A percentile compares a stretch with the other conserved stretches of the same genome.
Evolutionary conservation across 2,113 vertebrate genomes (phyloP).

Genomic region (Coryphaenoides rupestris): DNA sequence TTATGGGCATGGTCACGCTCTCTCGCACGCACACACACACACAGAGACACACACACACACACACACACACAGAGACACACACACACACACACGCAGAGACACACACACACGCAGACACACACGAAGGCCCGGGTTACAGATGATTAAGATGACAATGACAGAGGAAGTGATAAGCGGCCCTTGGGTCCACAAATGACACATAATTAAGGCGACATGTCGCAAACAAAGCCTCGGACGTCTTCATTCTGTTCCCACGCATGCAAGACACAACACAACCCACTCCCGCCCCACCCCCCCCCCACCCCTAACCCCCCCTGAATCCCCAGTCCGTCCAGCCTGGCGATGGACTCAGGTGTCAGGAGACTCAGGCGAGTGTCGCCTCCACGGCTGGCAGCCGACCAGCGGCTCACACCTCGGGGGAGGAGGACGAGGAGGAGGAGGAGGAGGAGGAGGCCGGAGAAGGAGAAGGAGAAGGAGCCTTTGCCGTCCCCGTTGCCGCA

Average conservation of each 20-base stretch:
- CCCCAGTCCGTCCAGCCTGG: constrained; percentile 42
- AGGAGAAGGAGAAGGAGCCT: constrained; percentile 30
- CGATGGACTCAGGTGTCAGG: constrained; percentile 56
- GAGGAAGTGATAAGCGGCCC: constrained; percentile 72
- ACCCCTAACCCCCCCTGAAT: neutral
- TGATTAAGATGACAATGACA: constrained; percentile 80
- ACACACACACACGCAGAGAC: too few species aligned
- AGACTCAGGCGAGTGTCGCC: constrained; percentile 47
- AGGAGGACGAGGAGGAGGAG: too few species aligned
- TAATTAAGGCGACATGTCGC: constrained; percentile 75
- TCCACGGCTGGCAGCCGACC: constrained; percentile 35
- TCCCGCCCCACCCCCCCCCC: too few species aligned
- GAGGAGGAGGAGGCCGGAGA: too few species aligned
- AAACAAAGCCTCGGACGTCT: constrained; percentile 67
- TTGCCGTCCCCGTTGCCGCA: constrained; percentile 17
- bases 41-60: constrained; percentile 19
- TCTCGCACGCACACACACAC: constrained; percentile 5
- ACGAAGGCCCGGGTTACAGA: constrained; percentile 55
- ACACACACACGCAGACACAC: too few species aligned
- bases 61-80: constrained; percentile 30
- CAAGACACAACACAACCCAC: constrained; percentile 39
- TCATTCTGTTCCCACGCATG: constrained; percentile 60
- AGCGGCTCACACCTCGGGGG: constrained; percentile 31
- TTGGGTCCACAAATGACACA: constrained; percentile 80
- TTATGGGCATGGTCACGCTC: constrained; percentile 72